phyloP scores from a whole-genome alignment of 2,113 vertebrate species.

The Leuciscus idus region DNA sequence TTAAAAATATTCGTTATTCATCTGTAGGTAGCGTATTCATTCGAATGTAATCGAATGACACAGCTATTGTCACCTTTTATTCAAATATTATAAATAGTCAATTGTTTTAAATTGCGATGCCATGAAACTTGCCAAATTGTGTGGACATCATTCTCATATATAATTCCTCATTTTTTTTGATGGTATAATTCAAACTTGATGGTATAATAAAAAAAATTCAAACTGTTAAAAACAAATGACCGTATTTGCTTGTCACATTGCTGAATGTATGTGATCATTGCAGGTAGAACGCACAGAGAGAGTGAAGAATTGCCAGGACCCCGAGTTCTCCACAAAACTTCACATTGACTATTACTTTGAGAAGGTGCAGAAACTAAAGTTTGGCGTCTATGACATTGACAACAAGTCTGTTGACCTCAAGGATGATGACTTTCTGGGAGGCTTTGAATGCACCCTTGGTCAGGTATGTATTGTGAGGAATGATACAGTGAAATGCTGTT shows the following conservation, averaged over 20 bases:
- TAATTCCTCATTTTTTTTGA: no score
- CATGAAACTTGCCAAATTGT: no score
- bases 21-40: no score
- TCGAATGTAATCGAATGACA: no score
- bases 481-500: not conserved
- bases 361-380: conserved; percentile 88
- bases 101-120: no score
- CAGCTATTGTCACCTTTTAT: no score
- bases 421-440: conserved; percentile 91
- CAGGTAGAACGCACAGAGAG: conserved; percentile 85
- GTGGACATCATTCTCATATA: no score
- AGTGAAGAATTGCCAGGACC: conserved; percentile 83
- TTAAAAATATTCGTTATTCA: no score
- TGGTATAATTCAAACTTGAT: no score
- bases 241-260: not conserved
- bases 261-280: not conserved
- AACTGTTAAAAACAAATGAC: no score
- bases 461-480: conserved; percentile 77
- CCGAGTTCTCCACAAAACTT: conserved; percentile 86
- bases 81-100: no score
- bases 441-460: conserved; percentile 85
- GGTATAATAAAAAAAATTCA: no score
- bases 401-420: conserved; percentile 82
- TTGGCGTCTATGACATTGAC: conserved; percentile 88
- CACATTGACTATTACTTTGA: conserved; percentile 89